A percentile compares a stretch with the other conserved stretches of the same genome.
Conservation (phyloP, 1,140 invertebrate genomes). For the Pteromalus puparum region DNA sequence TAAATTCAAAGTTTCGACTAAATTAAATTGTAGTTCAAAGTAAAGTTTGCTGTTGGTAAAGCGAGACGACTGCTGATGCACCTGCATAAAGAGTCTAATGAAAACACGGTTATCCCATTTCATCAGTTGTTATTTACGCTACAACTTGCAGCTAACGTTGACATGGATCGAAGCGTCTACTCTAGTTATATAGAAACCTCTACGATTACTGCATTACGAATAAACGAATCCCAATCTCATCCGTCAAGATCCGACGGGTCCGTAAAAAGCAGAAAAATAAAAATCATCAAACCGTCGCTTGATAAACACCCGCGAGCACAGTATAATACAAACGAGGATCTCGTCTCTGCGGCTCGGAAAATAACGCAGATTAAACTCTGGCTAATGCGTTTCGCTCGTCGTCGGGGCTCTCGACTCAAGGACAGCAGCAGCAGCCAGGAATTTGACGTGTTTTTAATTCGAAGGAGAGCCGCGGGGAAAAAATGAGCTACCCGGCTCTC, state of each 20-base stretch:
- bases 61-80: no score
- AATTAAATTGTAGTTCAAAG: neutral
- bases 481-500: constrained; percentile 32
- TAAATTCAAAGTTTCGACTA: neutral
- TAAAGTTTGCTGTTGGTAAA: no score
- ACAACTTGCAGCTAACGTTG: no score
- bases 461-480: neutral
- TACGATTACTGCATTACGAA: no score
- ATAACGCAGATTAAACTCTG: constrained; percentile 28
- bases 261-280: neutral
- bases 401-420: neutral
- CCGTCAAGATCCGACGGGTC: no score
- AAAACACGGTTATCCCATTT: no score
- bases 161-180: no score
- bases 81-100: no score
- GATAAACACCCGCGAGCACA: neutral
- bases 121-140: no score
- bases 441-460: constrained; percentile 53
- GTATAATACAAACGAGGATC: neutral
- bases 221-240: no score
- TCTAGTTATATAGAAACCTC: no score
- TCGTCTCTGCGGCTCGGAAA: constrained; percentile 9
- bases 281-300: neutral
- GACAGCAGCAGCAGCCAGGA: neutral
- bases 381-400: constrained; percentile 33